Conservation (phyloP, 2,113 vertebrate species). For the Desmodus rotundus region DNA sequence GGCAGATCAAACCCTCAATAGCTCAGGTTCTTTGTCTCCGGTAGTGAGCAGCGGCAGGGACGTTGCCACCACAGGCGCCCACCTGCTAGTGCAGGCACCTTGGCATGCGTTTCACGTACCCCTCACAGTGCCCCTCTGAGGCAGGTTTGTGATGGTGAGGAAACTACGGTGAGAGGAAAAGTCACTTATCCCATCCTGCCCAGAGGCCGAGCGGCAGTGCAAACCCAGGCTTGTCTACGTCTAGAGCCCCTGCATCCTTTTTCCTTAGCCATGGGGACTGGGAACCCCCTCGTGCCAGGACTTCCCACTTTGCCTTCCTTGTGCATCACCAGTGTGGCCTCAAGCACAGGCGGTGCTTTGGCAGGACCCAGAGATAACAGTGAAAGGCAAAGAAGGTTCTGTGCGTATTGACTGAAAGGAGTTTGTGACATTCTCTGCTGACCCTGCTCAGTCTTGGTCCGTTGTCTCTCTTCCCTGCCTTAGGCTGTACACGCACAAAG, state of each 20-base stretch:
- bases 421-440: background rate
- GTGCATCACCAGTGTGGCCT: rapidly evolving
- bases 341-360: background rate
- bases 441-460: background rate
- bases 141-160: background rate
- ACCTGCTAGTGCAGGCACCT: background rate
- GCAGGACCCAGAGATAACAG: background rate
- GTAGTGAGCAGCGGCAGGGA: rapidly evolving
- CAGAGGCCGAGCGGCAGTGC: rapidly evolving
- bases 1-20: background rate
- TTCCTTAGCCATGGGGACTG: background rate
- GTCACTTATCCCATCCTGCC: background rate
- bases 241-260: rapidly evolving
- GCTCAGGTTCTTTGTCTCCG: rapidly evolving
- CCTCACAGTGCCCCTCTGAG: background rate
- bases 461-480: background rate
- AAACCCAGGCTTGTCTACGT: background rate
- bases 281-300: background rate
- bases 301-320: rapidly evolving
- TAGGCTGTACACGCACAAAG: background rate
- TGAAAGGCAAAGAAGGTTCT: background rate
- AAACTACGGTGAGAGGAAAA: background rate
- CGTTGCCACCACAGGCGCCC: rapidly evolving
- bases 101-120: rapidly evolving
- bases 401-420: background rate